Evolutionary conservation across 2,888 invertebrate species (phyloP), one percentile per base, ranked within the genome.

Genomic region (Sthenelais limicola): DNA sequence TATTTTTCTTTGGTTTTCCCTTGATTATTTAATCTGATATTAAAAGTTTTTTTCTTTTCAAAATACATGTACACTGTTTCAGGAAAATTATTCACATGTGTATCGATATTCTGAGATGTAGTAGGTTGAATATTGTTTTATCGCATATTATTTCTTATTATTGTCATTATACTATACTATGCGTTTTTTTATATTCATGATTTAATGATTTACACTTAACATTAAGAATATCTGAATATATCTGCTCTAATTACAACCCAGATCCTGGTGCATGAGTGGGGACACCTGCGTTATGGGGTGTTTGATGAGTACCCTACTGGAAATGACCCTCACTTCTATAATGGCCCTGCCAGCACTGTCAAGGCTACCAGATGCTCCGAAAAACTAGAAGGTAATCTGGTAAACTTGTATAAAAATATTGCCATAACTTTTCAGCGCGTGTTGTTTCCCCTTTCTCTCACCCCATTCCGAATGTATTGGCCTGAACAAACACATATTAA

Each of bases 251-350:
- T n/a, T n/a, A n/a, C n/a, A n/a, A n/a, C n/a, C n/a, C 80, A 80
- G 68, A 77, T 80, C 32, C 74, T 84, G 21, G 76, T 82, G 3
- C 84, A 83, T 73, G 82, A 83, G 33, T 84, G 82, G 79, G 82
- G 80, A 1, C 81, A 79, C 67, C 83, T 91, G 82, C 90, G 92
- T 0, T 92, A 91, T 84, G 92, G 92, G 2, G 91, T 92, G 0
- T 92, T 92, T 82, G 91, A 92, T 78, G 92, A 92, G 84, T 89
- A 90, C 28, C 51, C 68, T 30, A 24, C 26, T 35, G 43, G 26
- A 5, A 51, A 33, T 15, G 72, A 35, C 0, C 71, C 49, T 15
- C 68, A 74, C 15, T 74, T 76, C 58, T 76, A 74, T 62, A 73
- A 69, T 15, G 76, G 56, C 0, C 43, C 15, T 12, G 68, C 71